Evolutionary conservation across 2,888 invertebrate species (phyloP).

Genomic region (Oligia fasciuncula): DNA sequence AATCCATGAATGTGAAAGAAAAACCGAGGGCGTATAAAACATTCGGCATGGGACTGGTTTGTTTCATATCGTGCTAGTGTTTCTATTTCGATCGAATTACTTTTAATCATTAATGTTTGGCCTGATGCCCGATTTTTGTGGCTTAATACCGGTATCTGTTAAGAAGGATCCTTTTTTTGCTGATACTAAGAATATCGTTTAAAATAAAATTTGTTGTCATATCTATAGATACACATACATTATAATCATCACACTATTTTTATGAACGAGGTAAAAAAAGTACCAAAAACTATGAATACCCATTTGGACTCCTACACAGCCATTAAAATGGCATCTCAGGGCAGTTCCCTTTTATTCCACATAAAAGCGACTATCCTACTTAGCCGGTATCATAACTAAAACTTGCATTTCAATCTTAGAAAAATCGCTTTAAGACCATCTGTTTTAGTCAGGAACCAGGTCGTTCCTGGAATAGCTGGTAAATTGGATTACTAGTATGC

Average conservation of each 20-base stretch:
- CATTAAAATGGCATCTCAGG: neutral
- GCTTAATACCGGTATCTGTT: neutral
- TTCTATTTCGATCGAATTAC: constrained; percentile 5
- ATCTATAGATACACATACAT: too few relatives aligned
- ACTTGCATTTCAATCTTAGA: neutral
- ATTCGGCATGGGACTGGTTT: neutral
- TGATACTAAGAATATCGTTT: neutral
- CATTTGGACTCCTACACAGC: neutral
- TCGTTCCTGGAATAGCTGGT: constrained; percentile 7
- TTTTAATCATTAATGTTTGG: constrained; percentile 9
- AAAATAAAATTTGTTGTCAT: neutral
- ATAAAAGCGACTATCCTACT: neutral
- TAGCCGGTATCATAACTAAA: neutral
- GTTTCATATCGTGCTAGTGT: neutral
- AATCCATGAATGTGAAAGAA: constrained; percentile 44
- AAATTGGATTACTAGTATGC: neutral
- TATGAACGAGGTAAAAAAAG: neutral
- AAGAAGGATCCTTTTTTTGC: neutral
- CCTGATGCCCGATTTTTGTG: neutral
- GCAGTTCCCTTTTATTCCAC: neutral
- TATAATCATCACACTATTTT: neutral
- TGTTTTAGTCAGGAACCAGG: neutral
- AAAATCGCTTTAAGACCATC: too few relatives aligned
- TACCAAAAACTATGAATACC: too few relatives aligned
- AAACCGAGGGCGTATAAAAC: constrained; percentile 4